Conservation (phyloP, 1,140 invertebrate species). For the Drosophila sulfurigaster region DNA sequence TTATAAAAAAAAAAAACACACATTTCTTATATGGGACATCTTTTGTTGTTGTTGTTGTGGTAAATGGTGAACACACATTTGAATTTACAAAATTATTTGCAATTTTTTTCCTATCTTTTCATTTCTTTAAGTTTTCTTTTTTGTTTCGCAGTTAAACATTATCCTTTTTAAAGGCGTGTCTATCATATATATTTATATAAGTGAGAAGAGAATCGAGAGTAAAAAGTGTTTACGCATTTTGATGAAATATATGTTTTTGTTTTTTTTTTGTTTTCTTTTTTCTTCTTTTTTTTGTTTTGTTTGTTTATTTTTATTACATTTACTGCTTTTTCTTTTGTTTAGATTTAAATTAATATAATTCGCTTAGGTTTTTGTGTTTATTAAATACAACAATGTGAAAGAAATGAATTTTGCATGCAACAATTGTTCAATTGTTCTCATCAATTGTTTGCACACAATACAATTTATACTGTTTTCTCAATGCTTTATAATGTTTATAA, state of each 20-base stretch:
- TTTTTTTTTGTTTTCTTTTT: slow-evolving; percentile 40
- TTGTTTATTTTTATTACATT: slow-evolving; percentile 54
- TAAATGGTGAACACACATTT: slow-evolving; percentile 3
- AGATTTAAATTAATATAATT: slow-evolving; percentile 72
- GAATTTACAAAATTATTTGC: slow-evolving; percentile 30
- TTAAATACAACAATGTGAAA: slow-evolving; percentile 73
- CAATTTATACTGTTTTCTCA: slow-evolving; percentile 48
- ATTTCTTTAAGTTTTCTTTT: neutral
- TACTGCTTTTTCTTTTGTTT: slow-evolving; percentile 36
- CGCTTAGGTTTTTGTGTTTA: slow-evolving; percentile 60
- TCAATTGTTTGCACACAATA: slow-evolving; percentile 31
- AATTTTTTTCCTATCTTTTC: neutral
- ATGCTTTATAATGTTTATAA: slow-evolving; percentile 29
- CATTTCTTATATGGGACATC: neutral
- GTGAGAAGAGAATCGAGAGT: slow-evolving; percentile 55
- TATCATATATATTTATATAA: slow-evolving; percentile 1
- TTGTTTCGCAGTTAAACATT: neutral
- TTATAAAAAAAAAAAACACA: neutral
- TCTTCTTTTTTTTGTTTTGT: slow-evolving; percentile 38
- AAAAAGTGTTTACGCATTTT: slow-evolving; percentile 41
- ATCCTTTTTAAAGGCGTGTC: slow-evolving; percentile 16
- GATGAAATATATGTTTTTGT: slow-evolving; percentile 27
- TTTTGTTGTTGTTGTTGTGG: too few relatives aligned
- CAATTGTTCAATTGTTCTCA: neutral
- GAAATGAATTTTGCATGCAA: slow-evolving; percentile 60